phyloP scores from a whole-genome alignment of 2,797 vertebrate species.

The Poeciliopsis infans region DNA sequence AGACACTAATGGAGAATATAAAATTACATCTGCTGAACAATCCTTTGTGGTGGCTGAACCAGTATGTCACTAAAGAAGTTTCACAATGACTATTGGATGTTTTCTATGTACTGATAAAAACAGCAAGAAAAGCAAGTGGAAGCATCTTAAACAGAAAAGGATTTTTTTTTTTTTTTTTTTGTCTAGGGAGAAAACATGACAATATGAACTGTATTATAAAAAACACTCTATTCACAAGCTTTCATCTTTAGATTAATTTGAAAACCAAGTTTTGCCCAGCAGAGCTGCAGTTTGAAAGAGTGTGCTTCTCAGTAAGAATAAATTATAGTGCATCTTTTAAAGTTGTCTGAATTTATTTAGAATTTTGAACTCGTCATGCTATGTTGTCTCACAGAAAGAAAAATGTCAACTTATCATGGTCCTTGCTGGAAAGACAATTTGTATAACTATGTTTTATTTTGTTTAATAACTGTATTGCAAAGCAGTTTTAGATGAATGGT shows the following conservation, averaged over 20 bases:
- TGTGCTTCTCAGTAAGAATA: background rate
- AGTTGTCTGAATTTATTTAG: background rate
- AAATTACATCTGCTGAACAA: conserved; percentile 56
- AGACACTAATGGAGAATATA: conserved; percentile 45
- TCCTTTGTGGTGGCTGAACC: conserved; percentile 19
- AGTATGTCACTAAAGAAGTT: conserved; percentile 27
- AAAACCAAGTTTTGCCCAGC: background rate
- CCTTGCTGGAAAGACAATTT: background rate
- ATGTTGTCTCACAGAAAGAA: background rate
- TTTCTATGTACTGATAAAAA: conserved; percentile 14
- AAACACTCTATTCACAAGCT: conserved; percentile 10
- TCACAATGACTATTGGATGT: conserved; percentile 8
- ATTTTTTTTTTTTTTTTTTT: conserved; percentile 2
- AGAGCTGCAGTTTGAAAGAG: background rate
- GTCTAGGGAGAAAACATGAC: background rate
- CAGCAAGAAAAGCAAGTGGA: conserved; percentile 9
- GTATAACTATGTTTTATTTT: background rate
- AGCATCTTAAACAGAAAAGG: conserved; percentile 3
- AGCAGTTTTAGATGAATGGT: background rate
- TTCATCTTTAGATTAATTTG: conserved; percentile 23
- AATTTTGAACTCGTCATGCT: background rate
- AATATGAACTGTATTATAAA: conserved; percentile 6
- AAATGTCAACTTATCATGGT: background rate
- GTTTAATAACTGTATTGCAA: background rate
- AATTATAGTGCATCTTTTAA: background rate